A percentile compares a stretch with the other conserved stretches of the same genome.
Evolutionary conservation across 2,888 invertebrate species (phyloP).

Genomic region (Leptodirus hochenwartii): DNA sequence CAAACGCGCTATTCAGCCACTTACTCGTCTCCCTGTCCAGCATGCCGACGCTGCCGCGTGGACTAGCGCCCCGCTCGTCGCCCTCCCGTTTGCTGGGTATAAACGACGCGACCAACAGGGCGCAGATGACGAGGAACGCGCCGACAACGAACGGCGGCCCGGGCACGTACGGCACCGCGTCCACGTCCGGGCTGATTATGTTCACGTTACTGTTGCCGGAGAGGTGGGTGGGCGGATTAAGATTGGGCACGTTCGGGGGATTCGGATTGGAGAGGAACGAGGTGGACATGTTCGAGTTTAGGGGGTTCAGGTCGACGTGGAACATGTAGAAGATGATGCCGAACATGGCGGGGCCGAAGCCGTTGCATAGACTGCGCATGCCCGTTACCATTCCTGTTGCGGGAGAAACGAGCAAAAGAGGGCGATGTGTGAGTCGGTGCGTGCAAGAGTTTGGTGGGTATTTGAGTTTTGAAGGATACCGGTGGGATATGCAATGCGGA

Average conservation of each 20-base stretch:
- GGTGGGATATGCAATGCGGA: too few species aligned
- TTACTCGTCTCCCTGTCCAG: too few species aligned
- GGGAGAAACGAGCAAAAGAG: conserved; percentile 15
- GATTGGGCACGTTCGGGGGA: too few species aligned
- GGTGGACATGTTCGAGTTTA: conserved; percentile 2
- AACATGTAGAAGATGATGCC: conserved; percentile 97
- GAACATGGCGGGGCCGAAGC: conserved; percentile 95
- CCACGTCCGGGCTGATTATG: conserved; percentile 11
- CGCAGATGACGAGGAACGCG: conserved; percentile 88
- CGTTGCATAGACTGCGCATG: conserved; percentile 94
- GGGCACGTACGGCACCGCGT: conserved; percentile 63
- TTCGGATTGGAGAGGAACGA: too few species aligned
- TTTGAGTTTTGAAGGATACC: too few species aligned
- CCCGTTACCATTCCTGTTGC: conserved; percentile 99
- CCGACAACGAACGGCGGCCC: conserved; percentile 99
- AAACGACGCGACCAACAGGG: conserved; percentile 80
- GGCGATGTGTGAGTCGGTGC: too few species aligned
- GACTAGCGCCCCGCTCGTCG: too few species aligned
- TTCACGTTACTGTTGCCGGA: not conserved
- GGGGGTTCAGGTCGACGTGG: conserved; percentile 89
- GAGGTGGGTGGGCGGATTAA: too few species aligned
- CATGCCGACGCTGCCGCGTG: too few species aligned
- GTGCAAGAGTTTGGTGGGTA: too few species aligned
- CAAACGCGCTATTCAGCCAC: too few species aligned
- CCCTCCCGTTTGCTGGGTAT: too few species aligned